A percentile compares a stretch with the other conserved stretches of the same genome.
Conservation (phyloP, 2,888 invertebrate species). For the Leucophenga montana region DNA sequence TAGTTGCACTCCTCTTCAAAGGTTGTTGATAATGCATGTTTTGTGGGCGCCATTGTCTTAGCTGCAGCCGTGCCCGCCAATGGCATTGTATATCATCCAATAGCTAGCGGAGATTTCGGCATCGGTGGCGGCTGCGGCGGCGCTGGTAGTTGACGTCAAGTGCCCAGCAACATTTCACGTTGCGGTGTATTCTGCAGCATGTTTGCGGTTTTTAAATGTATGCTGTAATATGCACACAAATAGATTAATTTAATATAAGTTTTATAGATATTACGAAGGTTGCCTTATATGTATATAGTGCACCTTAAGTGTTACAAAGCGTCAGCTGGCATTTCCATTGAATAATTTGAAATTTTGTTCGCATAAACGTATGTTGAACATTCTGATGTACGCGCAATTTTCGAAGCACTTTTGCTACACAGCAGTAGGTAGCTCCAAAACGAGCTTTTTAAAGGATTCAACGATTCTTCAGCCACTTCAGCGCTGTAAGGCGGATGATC, state of each 20-base stretch:
- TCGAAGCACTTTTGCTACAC: too few species aligned
- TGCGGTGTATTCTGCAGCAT: slow-evolving; percentile 70
- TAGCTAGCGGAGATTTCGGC: slow-evolving; percentile 55
- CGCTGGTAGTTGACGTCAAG: slow-evolving; percentile 67
- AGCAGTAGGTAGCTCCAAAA: too few species aligned
- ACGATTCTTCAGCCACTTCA: too few species aligned
- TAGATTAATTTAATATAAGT: not conserved
- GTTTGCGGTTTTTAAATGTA: slow-evolving; percentile 71
- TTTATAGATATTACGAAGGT: too few species aligned
- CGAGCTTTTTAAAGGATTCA: too few species aligned
- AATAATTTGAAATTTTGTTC: too few species aligned
- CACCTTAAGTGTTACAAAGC: too few species aligned
- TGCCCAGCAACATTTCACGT: slow-evolving; percentile 64
- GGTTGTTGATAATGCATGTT: slow-evolving; percentile 25
- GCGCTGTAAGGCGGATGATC: too few species aligned
- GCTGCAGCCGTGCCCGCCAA: slow-evolving; percentile 35
- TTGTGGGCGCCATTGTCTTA: slow-evolving; percentile 37
- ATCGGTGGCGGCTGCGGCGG: slow-evolving; percentile 55
- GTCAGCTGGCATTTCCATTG: too few species aligned
- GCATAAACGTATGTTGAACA: too few species aligned
- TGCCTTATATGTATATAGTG: too few species aligned
- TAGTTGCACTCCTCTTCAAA: slow-evolving; percentile 30
- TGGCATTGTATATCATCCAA: slow-evolving; percentile 54
- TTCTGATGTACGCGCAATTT: too few species aligned
- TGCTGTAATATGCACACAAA: slow-evolving; percentile 45